These are phyloP conservation scores for Vesta saturnalis DNA, from an alignment of 2,888 invertebrate genomes.

Conservation along the genomic window DNA sequence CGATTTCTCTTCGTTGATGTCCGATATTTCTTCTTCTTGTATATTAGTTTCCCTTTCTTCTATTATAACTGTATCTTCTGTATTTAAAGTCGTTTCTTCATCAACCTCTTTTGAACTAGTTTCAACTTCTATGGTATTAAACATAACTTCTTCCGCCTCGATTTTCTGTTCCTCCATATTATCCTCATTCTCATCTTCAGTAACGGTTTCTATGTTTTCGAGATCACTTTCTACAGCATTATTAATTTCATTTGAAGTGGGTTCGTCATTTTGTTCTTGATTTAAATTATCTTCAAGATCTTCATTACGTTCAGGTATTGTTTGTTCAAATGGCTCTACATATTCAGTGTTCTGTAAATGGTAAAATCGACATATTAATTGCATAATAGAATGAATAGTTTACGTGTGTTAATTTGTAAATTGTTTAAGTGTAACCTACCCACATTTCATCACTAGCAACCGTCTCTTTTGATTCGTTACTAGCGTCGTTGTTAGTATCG, in stretches of 20 bases:
- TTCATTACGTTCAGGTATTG: neutral
- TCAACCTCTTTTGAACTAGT: constrained; percentile 22
- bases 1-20: neutral
- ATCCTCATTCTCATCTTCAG: neutral
- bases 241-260: neutral
- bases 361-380: no score
- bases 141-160: neutral
- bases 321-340: constrained; percentile 11
- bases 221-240: constrained; percentile 21
- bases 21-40: constrained; percentile 20
- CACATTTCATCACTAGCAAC: constrained; percentile 38
- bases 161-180: neutral
- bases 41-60: constrained; percentile 48
- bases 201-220: constrained; percentile 14
- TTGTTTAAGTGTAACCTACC: constrained; percentile 28
- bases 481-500: neutral
- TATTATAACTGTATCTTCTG: constrained; percentile 44
- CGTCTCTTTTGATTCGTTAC: constrained; percentile 33
- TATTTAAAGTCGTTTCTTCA: constrained; percentile 50
- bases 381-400: no score
- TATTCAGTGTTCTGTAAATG: neutral
- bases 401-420: neutral
- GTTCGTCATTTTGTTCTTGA: constrained; percentile 10
- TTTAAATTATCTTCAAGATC: neutral
- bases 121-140: constrained; percentile 27